Evolutionary conservation across 30 jellyfish, hydroid and myxozoan genomes (phyloP), one percentile per base, ranked within the genome.

Genomic region (Hydractinia symbiolongicarpus): DNA sequence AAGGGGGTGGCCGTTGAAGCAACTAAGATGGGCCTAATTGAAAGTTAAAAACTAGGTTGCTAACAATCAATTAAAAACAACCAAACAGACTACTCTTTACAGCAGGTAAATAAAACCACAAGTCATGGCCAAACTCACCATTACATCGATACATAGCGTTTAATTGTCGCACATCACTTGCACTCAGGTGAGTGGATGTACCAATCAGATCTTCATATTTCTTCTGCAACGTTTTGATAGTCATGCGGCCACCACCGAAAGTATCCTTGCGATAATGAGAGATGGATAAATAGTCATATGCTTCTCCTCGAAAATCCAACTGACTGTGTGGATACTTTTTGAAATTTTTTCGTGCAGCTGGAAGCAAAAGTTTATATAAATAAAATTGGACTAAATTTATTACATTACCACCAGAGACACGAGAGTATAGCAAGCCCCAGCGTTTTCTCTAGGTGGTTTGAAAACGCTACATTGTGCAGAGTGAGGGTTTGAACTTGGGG

Each of bases 201-300:
- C 94, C 94, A 66, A 85, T 85, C 67, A 67, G 69, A 6, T 73
- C 14, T 52, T 72, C 74, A 61, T 79, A 79, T 15, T 70, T 49
- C 53, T 62, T 66, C 53, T 86, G 61, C 75, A 52, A 54, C 11
- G 90, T 78, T 57, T 80, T 82, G 49, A 86, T 86, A 21, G 95
- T 86, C 11, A 78, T 87, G 74, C 78, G 75, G 14, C 88, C 88
- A 71, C 89, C 50, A 7, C 95, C 95, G 66, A 78, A 86, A 6
- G 95, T 87, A 49, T 76, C 74, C 30, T 83, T 67, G 19, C 95
- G 85, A 66, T 86, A 86, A 62, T 86, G 95, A 85, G 81, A 76
- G 64, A 86, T 87, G 50, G 95, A 86, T 60, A 76, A 61, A 71
- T 86, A 86, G 61, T 86, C 95, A 54, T 86, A 86, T 9, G 73